Evolutionary conservation across 1,140 invertebrate genomes (phyloP), one percentile per base, ranked within the genome.

Genomic region (Gryllus bimaculatus): DNA sequence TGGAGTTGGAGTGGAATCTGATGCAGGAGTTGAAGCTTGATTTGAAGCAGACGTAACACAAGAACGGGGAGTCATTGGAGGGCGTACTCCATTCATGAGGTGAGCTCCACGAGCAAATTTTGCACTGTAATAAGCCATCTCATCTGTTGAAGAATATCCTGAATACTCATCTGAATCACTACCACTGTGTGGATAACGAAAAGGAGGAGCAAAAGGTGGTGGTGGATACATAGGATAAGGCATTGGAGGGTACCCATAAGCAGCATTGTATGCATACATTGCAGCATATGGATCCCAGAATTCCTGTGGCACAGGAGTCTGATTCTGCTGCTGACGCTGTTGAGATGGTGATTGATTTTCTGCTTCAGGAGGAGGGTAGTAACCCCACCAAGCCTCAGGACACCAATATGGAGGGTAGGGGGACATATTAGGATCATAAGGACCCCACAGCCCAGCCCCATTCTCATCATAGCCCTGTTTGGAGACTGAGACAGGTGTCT

Each of bases 121-220:
- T 39, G 83, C 80, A 15, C 82, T 81, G 79, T 86, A 86, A 73
- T 83, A 85, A 8, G 83, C 82, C 84, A 86, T 86, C 83, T 87
- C 86, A 81, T 87, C 86, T 20, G 81, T 84, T 8, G 86, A 87
- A 15, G 84, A 87, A 81, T 87, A 87, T 8, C 85, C 85, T 74
- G 81, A 83, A 73, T 82, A 80, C 74, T 86, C 86, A 77, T 87
- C 85, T 20, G 82, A 82, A 79, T 87, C 86, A 75, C 81, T 83
- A 49, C 78, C 75, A 74, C 78, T 78, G 47, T 49, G 76, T 0
- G 82, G 81, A 78, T 81, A 80, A 26, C 77, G 47, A 78, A 82
- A 81, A 18, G 83, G 82, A 7, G 82, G 82, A 80, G 75, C 77
- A 76, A 79, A 81, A 81, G 83, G 84, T 80, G 84, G 85, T 0